phyloP scores from a whole-genome alignment of 2,113 vertebrate genomes.

The Mesitornis unicolor region DNA sequence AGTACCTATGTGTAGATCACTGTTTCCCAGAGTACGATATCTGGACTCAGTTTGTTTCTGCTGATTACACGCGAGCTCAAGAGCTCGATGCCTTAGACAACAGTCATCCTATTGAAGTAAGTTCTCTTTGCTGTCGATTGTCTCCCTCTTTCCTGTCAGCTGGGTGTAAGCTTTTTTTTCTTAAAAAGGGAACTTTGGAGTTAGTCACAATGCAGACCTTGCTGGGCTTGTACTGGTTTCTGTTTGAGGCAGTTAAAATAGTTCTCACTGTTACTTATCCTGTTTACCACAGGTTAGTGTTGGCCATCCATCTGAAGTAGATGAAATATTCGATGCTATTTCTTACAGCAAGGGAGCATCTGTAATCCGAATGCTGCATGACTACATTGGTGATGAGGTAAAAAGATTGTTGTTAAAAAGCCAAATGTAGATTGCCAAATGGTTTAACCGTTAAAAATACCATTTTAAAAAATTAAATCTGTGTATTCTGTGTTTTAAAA shows the following conservation, averaged over 20 bases:
- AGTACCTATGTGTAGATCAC: slow-evolving; percentile 97
- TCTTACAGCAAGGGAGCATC: slow-evolving; percentile 99
- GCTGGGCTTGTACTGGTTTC: not conserved
- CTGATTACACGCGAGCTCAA: slow-evolving; percentile 94
- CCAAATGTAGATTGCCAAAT: not conserved
- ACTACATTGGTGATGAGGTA: slow-evolving; percentile 97
- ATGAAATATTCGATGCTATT: slow-evolving; percentile 98
- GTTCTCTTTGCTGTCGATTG: not conserved
- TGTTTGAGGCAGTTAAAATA: fast-evolving
- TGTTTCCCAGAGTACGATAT: slow-evolving; percentile 99
- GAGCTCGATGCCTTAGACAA: slow-evolving; percentile 97
- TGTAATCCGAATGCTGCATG: slow-evolving; percentile 96
- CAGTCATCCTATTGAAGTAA: slow-evolving; percentile 97
- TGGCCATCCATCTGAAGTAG: slow-evolving; percentile 96
- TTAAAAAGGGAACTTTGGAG: not conserved
- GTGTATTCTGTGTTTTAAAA: not conserved
- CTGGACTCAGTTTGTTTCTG: slow-evolving; percentile 99
- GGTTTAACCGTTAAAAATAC: not conserved
- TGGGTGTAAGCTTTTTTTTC: not conserved
- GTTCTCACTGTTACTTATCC: not conserved
- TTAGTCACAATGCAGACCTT: too few species aligned
- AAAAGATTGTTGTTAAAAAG: not conserved
- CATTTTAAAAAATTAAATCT: fast-evolving
- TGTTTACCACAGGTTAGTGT: slow-evolving; percentile 85
- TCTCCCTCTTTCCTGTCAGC: not conserved